Evolutionary conservation across 2,797 vertebrate genomes (phyloP), one percentile per base, ranked within the genome.

Genomic region (Sebastes glaucus): DNA sequence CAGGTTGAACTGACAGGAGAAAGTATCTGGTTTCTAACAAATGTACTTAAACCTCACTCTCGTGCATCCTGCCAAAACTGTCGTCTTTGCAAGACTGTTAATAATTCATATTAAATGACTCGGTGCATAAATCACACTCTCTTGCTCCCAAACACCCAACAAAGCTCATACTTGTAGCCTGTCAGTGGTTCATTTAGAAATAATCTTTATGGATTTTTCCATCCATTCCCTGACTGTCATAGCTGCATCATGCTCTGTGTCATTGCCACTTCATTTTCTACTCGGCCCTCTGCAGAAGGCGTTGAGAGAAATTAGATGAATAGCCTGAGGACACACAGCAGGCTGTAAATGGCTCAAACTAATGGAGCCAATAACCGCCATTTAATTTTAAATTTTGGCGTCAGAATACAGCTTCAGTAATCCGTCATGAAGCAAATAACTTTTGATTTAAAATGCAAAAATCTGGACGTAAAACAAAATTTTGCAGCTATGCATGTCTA

Each of bases 51-150:
- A 32, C 85, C 71, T 91, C 89, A 92, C 71, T 76, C 71, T 25
- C 70, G 77, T 23, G 22, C 57, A 46, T 56, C 71, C 74, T 32
- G 89, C 92, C 91, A 93, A 80, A 88, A 62, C 84, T 73, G 83
- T 62, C 79, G 7, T 77, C 85, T 88, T 71, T 73, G 55, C 59
- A 71, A 80, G 66, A 78, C 84, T 75, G 66, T 70, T 77, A 81
- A 82, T 84, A 46, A 46, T 46, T 91, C 84, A 69, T 87, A 83
- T 89, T 87, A 84, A 87, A 90, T 92, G 74, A 88, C 83, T 60
- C 55, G 9, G 33, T 30, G 53, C 76, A 93, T 92, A 86, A 91
- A 90, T 92, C 88, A 84, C 42, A 22, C 80, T 62, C 16, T 18
- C 70, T 76, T 55, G 16, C 66, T 78, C 75, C 63, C 80, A 77